A percentile compares a stretch with the other conserved stretches of the same genome.
phyloP scores from a whole-genome alignment of 2,888 invertebrate genomes.

The Branchellion lobata region DNA sequence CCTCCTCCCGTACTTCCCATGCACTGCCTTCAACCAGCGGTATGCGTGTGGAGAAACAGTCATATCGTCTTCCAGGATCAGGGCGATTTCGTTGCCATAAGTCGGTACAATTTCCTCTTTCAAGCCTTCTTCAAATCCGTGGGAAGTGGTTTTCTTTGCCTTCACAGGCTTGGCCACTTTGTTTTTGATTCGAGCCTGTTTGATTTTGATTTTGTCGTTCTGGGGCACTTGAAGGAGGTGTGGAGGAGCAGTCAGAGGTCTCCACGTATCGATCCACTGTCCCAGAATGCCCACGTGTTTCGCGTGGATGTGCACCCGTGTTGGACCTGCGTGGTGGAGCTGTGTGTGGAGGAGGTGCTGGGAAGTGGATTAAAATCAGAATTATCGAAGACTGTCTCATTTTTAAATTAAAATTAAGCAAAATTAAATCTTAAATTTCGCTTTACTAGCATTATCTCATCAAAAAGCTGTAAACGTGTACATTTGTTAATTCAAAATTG shows the following conservation, averaged over 20 bases:
- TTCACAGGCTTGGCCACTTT: neutral
- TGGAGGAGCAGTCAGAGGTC: constrained; percentile 45
- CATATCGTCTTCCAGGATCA: neutral
- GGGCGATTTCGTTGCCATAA: neutral
- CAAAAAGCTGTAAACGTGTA: no score
- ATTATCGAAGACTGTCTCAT: no score
- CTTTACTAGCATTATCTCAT: no score
- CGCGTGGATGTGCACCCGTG: constrained; percentile 49
- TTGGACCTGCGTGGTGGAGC: constrained; percentile 50
- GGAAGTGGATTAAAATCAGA: no score
- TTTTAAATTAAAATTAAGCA: no score
- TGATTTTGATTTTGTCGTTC: constrained; percentile 9
- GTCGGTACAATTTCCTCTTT: neutral
- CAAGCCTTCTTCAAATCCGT: no score
- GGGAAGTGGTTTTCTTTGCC: no score
- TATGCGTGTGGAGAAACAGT: neutral
- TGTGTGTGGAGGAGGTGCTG: no score
- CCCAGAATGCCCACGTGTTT: constrained; percentile 51
- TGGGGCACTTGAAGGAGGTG: constrained; percentile 33
- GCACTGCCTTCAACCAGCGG: neutral
- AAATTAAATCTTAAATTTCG: no score
- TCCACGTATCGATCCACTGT: constrained; percentile 55
- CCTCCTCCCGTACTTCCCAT: neutral
- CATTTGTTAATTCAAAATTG: no score
- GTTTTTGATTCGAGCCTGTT: neutral